These are phyloP conservation scores for Anisognathus igniventris DNA, from an alignment of 2,797 vertebrate species.

Conservation along the genomic window DNA sequence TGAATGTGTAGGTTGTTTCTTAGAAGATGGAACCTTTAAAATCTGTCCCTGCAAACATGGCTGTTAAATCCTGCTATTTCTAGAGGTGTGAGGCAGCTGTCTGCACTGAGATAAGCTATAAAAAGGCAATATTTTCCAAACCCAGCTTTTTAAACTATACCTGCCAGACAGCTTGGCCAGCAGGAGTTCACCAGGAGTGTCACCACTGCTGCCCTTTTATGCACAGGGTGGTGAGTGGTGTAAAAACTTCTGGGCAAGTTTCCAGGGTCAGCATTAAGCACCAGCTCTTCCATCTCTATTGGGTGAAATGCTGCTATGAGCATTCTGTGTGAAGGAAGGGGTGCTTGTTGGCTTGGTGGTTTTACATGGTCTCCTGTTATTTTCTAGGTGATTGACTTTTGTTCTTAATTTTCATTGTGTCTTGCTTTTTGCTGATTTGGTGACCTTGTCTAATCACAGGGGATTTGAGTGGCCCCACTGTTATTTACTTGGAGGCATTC, in stretches of 20 bases:
- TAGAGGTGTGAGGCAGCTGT: conserved; percentile 37
- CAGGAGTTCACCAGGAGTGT: neutral
- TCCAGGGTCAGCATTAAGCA: neutral
- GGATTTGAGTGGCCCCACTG: neutral
- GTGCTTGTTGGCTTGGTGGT: neutral
- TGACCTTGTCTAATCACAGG: neutral
- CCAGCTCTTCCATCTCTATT: neutral
- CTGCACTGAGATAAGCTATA: conserved; percentile 38
- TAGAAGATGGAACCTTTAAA: conserved; percentile 66
- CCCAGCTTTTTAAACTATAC: neutral
- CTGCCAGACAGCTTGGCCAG: conserved; percentile 18
- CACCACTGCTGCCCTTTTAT: neutral
- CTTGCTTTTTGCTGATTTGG: neutral
- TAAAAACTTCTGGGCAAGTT: neutral
- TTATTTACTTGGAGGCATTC: neutral
- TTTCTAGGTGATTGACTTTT: neutral
- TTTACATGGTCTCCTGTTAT: neutral
- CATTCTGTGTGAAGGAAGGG: neutral
- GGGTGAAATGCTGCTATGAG: neutral
- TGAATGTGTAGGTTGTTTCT: conserved; percentile 66
- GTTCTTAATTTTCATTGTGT: neutral
- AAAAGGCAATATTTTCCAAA: conserved; percentile 39
- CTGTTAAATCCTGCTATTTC: conserved; percentile 58
- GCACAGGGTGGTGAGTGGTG: neutral
- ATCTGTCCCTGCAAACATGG: conserved; percentile 59